Evolutionary conservation across 2,113 vertebrate genomes (phyloP).

Genomic region (Indicator indicator): DNA sequence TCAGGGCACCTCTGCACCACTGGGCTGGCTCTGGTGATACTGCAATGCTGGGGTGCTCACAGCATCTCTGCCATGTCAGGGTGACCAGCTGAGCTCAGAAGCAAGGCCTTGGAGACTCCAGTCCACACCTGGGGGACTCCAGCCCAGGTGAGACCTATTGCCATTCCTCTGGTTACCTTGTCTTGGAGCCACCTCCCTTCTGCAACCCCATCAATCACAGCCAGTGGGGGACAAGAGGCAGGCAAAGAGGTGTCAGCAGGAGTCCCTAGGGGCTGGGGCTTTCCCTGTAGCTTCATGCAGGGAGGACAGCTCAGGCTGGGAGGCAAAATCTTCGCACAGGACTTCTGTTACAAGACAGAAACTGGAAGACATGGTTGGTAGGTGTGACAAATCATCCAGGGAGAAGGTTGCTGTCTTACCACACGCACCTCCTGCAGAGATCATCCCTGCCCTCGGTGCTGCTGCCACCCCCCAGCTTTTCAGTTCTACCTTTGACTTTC

Average conservation of each 20-base stretch:
- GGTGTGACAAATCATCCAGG: neutral
- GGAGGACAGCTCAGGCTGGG: neutral
- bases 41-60: neutral
- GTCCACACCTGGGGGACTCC: neutral
- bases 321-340: neutral
- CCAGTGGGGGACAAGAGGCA: neutral
- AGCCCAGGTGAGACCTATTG: neutral
- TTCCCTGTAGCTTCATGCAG: neutral
- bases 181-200: neutral
- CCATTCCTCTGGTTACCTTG: neutral
- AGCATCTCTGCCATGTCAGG: neutral
- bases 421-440: conserved; percentile 20
- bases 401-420: neutral
- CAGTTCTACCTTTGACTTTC: neutral
- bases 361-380: conserved; percentile 19
- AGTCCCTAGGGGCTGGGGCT: neutral
- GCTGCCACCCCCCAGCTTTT: neutral
- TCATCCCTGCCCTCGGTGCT: accelerated
- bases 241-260: neutral
- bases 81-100: neutral
- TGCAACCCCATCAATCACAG: neutral
- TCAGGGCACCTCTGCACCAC: neutral
- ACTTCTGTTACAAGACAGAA: conserved; percentile 43
- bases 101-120: neutral
- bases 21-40: neutral